Evolutionary conservation across 2,888 invertebrate genomes (phyloP), one percentile per base, ranked within the genome.

Genomic region (Watsonalla cultraria): DNA sequence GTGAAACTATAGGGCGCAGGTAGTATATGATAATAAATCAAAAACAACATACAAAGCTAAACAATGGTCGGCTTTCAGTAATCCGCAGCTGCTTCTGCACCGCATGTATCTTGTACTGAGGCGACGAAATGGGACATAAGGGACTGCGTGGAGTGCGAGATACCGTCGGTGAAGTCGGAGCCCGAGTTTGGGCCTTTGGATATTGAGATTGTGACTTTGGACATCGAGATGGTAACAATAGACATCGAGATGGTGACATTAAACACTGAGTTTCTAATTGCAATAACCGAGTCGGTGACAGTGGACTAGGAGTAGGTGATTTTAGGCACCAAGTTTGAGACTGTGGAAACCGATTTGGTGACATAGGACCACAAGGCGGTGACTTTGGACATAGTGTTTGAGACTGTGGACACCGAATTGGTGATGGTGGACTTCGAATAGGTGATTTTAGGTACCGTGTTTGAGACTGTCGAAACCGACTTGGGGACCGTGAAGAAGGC

Each of bases 11-110:
- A n/a, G n/a, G n/a, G n/a, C n/a, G n/a, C n/a, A n/a, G n/a, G n/a
- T n/a, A n/a, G n/a, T n/a, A n/a, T n/a, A n/a, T n/a, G n/a, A n/a
- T n/a, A n/a, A n/a, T n/a, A n/a, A n/a, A n/a, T n/a, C n/a, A n/a
- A n/a, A n/a, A 45, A 47, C 11, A 47, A 68, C 71, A 70, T 56
- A 76, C 78, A 57, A 71, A 63, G 37, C 64, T 58, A 51, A 74
- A 73, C 24, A 53, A 37, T 15, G 34, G 35, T 59, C 55, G 42
- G 64, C 70, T 42, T 11, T 42, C 42, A 11, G 42, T 2, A 11
- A 42, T 42, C 42, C 42, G 42, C 11, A 42, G 11, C 11, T 42
- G 42, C 42, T 42, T 42, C 39, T 39, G 39, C 39, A 39, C 7
- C 9, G 8, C 39, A 39, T 39, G 9, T 7, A 4, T 11, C 11